Conservation (phyloP, 2,888 invertebrate genomes). For the Erynnis tages region DNA sequence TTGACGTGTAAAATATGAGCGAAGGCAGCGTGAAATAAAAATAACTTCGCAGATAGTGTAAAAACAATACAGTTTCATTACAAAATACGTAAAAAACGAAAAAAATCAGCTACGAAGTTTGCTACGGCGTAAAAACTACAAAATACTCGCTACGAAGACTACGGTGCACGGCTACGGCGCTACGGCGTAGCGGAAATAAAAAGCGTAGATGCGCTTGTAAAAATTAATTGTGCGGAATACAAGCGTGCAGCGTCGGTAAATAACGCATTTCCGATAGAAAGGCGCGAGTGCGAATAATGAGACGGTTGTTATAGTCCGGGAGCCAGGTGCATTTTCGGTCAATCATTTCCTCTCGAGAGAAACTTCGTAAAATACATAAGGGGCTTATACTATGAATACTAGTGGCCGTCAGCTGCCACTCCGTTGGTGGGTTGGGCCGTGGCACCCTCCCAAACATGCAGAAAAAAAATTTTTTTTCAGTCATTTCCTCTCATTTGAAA, state of each 20-base stretch:
- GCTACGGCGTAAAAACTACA: conserved; percentile 20
- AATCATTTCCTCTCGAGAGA: too few relatives aligned
- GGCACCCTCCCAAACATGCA: too few relatives aligned
- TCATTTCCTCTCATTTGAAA: too few relatives aligned
- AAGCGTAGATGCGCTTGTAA: conserved; percentile 36
- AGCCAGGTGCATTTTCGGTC: too few relatives aligned
- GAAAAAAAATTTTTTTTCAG: too few relatives aligned
- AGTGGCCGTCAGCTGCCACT: too few relatives aligned
- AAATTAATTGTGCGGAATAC: conserved; percentile 38
- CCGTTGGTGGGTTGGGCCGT: too few relatives aligned
- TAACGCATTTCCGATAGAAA: conserved; percentile 21
- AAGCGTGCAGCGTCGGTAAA: conserved; percentile 19
- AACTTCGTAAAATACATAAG: too few relatives aligned
- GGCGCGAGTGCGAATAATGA: conserved; percentile 2
- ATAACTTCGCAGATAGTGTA: conserved; percentile 7
- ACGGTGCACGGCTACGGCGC: conserved; percentile 23
- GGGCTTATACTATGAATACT: too few relatives aligned
- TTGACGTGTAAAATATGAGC: conserved; percentile 19
- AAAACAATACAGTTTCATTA: conserved; percentile 8
- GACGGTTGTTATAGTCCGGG: not conserved
- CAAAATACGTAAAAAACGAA: conserved; percentile 8
- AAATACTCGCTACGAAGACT: conserved; percentile 25
- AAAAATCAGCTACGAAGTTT: conserved; percentile 18
- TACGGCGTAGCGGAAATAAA: conserved; percentile 25
- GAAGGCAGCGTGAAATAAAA: conserved; percentile 4